These are phyloP conservation scores for Aplochiton taeniatus DNA, from an alignment of 2,797 vertebrate species.

Conservation along the genomic window DNA sequence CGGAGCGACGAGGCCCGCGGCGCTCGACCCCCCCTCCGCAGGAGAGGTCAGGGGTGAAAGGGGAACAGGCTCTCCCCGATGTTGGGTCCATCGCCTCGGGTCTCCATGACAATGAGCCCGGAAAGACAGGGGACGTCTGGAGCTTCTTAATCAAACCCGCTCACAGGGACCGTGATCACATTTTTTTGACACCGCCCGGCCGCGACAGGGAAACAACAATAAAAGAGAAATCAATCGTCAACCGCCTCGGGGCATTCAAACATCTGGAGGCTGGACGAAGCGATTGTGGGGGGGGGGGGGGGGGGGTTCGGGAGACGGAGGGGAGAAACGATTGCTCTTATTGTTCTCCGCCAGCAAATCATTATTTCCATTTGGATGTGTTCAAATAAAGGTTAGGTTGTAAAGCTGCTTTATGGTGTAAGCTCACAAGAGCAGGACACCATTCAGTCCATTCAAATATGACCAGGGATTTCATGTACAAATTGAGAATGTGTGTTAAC, in stretches of 20 bases:
- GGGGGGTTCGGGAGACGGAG: slow-evolving; percentile 34
- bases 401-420: no score
- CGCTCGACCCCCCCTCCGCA: slow-evolving; percentile 55
- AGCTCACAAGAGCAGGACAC: no score
- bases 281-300: slow-evolving; percentile 38
- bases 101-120: slow-evolving; percentile 49
- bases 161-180: slow-evolving; percentile 66
- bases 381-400: no score
- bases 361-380: no score
- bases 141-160: slow-evolving; percentile 70
- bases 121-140: slow-evolving; percentile 29
- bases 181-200: slow-evolving; percentile 35
- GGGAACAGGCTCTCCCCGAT: slow-evolving; percentile 54
- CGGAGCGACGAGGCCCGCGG: slow-evolving; percentile 81
- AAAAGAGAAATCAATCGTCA: slow-evolving; percentile 69
- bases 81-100: slow-evolving; percentile 52
- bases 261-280: slow-evolving; percentile 44
- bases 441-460: not conserved
- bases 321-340: slow-evolving; percentile 18
- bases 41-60: slow-evolving; percentile 44
- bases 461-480: slow-evolving; percentile 3
- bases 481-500: slow-evolving; percentile 16
- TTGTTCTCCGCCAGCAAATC: no score
- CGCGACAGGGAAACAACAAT: slow-evolving; percentile 67
- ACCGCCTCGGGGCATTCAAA: slow-evolving; percentile 53